phyloP scores from a whole-genome alignment of 2,113 vertebrate species.

The Columbina picui region DNA sequence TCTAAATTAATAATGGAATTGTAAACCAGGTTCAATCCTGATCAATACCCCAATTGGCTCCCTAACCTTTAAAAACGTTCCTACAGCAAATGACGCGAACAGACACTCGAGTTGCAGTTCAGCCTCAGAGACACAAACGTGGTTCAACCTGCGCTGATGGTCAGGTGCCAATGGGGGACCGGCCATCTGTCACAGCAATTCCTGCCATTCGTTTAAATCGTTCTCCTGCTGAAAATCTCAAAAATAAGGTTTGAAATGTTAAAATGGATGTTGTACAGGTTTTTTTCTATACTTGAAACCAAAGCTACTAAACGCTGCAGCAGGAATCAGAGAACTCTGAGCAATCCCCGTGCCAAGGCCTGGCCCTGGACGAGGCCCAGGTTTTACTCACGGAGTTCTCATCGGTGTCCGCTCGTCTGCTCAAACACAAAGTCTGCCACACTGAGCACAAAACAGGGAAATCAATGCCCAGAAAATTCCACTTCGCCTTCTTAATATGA shows the following conservation, averaged over 20 bases:
- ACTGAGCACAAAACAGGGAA: not conserved
- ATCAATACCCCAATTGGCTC: not conserved
- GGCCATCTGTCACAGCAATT: not conserved
- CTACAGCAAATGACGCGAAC: not conserved
- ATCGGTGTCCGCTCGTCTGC: not conserved
- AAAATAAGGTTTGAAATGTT: not conserved
- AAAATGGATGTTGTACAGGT: not conserved
- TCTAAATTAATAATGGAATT: not conserved
- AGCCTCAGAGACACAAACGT: not conserved
- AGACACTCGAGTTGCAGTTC: not conserved
- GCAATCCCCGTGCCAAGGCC: not conserved
- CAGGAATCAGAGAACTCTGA: not conserved
- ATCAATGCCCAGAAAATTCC: not conserved
- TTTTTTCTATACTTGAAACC: not conserved
- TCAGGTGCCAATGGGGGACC: not conserved
- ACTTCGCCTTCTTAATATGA: not conserved
- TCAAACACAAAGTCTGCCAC: not conserved
- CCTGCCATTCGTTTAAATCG: not conserved
- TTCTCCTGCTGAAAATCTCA: not conserved
- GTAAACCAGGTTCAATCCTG: not conserved
- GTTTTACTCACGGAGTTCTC: not conserved
- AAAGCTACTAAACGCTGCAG: not conserved
- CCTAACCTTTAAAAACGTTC: not conserved
- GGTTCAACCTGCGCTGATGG: slow-evolving; percentile 8
- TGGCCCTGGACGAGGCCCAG: not conserved